phyloP scores from a whole-genome alignment of 35 echinoderm and acorn worm species.

The Ophiothrix spiculata region DNA sequence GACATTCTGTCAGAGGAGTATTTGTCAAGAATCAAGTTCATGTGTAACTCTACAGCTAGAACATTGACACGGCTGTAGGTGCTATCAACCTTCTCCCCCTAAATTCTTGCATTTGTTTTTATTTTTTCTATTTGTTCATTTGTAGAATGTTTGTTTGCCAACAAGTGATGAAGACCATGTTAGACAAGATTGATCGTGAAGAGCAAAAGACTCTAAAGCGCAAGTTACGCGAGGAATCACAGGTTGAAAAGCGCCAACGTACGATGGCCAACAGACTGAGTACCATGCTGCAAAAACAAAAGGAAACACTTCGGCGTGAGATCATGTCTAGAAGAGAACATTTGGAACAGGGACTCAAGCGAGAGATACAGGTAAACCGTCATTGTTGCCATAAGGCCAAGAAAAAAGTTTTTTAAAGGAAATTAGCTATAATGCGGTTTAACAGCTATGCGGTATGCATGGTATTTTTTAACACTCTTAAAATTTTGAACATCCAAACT shows the following conservation, averaged over 20 bases:
- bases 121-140: no score
- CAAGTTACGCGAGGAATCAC: constrained; percentile 64
- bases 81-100: neutral
- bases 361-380: constrained; percentile 64
- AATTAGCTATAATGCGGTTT: neutral
- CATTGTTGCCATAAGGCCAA: neutral
- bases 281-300: constrained; percentile 56
- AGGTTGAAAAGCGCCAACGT: constrained; percentile 59
- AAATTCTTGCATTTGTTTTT: neutral
- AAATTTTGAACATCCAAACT: no score
- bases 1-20: neutral
- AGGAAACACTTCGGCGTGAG: constrained; percentile 66
- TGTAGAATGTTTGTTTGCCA: constrained; percentile 69
- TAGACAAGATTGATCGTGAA: constrained; percentile 82
- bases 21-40: neutral
- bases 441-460: neutral
- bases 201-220: constrained; percentile 69
- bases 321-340: constrained; percentile 68
- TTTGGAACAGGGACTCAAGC: constrained; percentile 65
- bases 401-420: neutral
- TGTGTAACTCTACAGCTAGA: neutral
- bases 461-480: neutral
- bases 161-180: constrained; percentile 75
- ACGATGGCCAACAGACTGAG: constrained; percentile 33
- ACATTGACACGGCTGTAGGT: neutral